Conservation (phyloP, 1,140 invertebrate species). For the Gryon sp. region DNA sequence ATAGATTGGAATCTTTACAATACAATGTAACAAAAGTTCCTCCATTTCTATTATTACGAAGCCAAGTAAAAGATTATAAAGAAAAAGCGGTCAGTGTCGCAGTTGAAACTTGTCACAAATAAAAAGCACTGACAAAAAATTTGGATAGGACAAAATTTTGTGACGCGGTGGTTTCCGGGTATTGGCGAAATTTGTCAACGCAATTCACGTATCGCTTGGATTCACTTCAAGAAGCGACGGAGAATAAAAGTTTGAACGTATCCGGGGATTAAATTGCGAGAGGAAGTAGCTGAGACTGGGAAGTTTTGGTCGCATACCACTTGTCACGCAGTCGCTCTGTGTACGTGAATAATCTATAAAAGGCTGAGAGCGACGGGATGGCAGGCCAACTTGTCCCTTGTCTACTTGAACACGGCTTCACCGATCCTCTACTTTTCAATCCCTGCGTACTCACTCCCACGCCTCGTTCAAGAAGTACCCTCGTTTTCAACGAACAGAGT, state of each 20-base stretch:
- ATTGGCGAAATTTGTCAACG: neutral
- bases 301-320: constrained; percentile 61
- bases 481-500: constrained; percentile 49
- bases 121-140: too few relatives aligned
- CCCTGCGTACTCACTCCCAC: constrained; percentile 49
- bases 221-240: constrained; percentile 22
- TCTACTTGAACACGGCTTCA: constrained; percentile 79
- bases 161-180: neutral
- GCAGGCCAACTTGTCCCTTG: constrained; percentile 75
- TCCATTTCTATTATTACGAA: too few relatives aligned
- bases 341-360: constrained; percentile 79
- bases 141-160: neutral
- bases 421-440: constrained; percentile 75
- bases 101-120: too few relatives aligned
- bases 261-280: constrained; percentile 38
- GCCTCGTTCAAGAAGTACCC: constrained; percentile 52
- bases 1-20: too few relatives aligned
- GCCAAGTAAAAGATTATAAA: too few relatives aligned
- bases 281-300: constrained; percentile 46
- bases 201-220: constrained; percentile 1
- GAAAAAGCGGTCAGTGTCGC: too few relatives aligned
- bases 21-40: too few relatives aligned
- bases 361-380: constrained; percentile 75
- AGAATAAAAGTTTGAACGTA: constrained; percentile 35
- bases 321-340: constrained; percentile 71